Evolutionary conservation across 1,140 invertebrate genomes (phyloP).

Genomic region (Rhyzopertha dominica): DNA sequence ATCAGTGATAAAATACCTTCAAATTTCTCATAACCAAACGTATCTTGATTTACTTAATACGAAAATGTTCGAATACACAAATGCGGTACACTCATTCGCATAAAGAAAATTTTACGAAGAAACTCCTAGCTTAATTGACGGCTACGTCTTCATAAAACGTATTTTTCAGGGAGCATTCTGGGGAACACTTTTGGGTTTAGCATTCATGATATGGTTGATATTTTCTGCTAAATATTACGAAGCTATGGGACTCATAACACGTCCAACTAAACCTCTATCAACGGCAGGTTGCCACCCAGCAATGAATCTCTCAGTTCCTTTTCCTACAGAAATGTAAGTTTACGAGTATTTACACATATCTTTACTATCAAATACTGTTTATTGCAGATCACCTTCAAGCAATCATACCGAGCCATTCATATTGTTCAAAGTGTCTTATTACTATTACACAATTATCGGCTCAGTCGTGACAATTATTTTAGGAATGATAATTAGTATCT

Average conservation of each 20-base stretch:
- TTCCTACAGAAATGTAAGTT: neutral
- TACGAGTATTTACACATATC: neutral
- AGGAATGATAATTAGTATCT: slow-evolving; percentile 35
- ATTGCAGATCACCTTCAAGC: neutral
- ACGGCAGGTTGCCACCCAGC: slow-evolving; percentile 21
- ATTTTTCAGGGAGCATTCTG: slow-evolving; percentile 31
- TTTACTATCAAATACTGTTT: neutral
- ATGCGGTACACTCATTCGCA: too few species aligned
- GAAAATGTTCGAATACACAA: too few species aligned
- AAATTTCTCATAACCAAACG: too few species aligned
- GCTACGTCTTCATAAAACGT: too few species aligned
- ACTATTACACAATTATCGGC: slow-evolving; percentile 38
- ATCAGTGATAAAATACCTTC: too few species aligned
- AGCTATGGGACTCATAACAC: slow-evolving; percentile 15
- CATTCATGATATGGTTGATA: slow-evolving; percentile 17
- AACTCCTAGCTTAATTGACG: too few species aligned
- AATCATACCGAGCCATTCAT: slow-evolving; percentile 15
- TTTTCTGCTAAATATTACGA: slow-evolving; percentile 26
- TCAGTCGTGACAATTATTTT: slow-evolving; percentile 25
- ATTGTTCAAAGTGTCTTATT: slow-evolving; percentile 34
- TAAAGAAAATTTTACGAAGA: too few species aligned
- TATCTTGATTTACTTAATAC: too few species aligned
- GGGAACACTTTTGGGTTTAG: slow-evolving; percentile 21
- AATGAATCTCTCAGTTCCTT: neutral
- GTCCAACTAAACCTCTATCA: slow-evolving; percentile 23